Conservation (phyloP, 2,888 invertebrate genomes). For the Linnaemya vulpina region DNA sequence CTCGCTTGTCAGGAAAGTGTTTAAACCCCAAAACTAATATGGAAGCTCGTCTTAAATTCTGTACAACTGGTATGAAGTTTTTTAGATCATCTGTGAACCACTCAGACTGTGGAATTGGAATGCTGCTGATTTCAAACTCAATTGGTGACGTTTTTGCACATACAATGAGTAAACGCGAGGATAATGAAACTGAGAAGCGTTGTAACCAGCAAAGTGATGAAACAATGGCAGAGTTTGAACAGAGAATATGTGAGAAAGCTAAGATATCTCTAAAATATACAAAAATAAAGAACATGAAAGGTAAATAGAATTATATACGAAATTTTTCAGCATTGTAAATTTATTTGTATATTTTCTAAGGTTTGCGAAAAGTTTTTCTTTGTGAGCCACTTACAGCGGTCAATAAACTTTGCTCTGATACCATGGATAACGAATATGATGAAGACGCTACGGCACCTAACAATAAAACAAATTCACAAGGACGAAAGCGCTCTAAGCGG, state of each 20-base stretch:
- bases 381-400: slow-evolving; percentile 71
- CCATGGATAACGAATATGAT: slow-evolving; percentile 51
- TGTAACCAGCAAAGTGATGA: slow-evolving; percentile 73
- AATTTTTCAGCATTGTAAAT: background rate
- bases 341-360: slow-evolving; percentile 42
- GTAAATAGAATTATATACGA: slow-evolving; percentile 34
- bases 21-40: slow-evolving; percentile 76
- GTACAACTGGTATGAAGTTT: slow-evolving; percentile 78
- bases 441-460: slow-evolving; percentile 22
- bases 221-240: slow-evolving; percentile 74
- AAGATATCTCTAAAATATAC: slow-evolving; percentile 74
- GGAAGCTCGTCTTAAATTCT: slow-evolving; percentile 75
- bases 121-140: slow-evolving; percentile 78
- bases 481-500: slow-evolving; percentile 50
- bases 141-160: slow-evolving; percentile 78
- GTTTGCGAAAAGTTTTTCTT: slow-evolving; percentile 75
- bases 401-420: slow-evolving; percentile 42
- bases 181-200: slow-evolving; percentile 63
- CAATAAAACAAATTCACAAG: background rate
- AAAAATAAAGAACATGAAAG: slow-evolving; percentile 73
- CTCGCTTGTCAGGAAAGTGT: slow-evolving; percentile 74
- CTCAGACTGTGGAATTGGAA: slow-evolving; percentile 72
- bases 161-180: slow-evolving; percentile 65
- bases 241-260: slow-evolving; percentile 69
- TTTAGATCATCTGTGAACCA: slow-evolving; percentile 50